Percentiles rank a stretch among this genome's conserved stretches.
phyloP scores from a whole-genome alignment of 2,797 vertebrate genomes.

The Paedocypris micromegethes region DNA sequence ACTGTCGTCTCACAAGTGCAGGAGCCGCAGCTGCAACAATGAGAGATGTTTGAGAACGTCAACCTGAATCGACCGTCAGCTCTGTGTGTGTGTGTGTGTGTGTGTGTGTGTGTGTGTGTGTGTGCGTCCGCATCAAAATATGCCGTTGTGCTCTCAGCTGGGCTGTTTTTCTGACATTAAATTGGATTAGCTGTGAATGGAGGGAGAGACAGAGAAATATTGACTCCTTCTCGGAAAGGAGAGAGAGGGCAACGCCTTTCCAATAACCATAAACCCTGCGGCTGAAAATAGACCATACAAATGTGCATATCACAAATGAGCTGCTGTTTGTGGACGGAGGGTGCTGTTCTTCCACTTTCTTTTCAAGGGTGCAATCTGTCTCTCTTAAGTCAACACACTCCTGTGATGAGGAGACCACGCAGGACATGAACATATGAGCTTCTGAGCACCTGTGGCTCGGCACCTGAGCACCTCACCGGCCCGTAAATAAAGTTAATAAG shows the following conservation, averaged over 20 bases:
- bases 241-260: slow-evolving; percentile 75
- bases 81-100: slow-evolving; percentile 16
- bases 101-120: neutral
- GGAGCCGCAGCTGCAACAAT: too few species aligned
- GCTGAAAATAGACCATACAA: slow-evolving; percentile 75
- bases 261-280: slow-evolving; percentile 78
- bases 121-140: slow-evolving; percentile 34
- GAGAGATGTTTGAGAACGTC: slow-evolving; percentile 19
- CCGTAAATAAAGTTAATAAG: neutral
- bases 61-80: slow-evolving; percentile 20
- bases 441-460: slow-evolving; percentile 6
- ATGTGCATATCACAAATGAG: slow-evolving; percentile 70
- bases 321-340: slow-evolving; percentile 57
- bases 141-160: slow-evolving; percentile 41
- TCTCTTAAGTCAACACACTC: slow-evolving; percentile 40
- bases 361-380: slow-evolving; percentile 34
- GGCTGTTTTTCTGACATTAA: slow-evolving; percentile 50
- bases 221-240: slow-evolving; percentile 77
- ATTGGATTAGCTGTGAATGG: slow-evolving; percentile 53
- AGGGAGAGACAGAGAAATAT: slow-evolving; percentile 71
- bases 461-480: neutral
- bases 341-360: slow-evolving; percentile 41
- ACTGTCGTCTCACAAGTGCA: too few species aligned
- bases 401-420: slow-evolving; percentile 28
- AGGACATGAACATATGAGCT: slow-evolving; percentile 39